phyloP scores from a whole-genome alignment of 2,797 vertebrate species.

The Rhinoraja longicauda region DNA sequence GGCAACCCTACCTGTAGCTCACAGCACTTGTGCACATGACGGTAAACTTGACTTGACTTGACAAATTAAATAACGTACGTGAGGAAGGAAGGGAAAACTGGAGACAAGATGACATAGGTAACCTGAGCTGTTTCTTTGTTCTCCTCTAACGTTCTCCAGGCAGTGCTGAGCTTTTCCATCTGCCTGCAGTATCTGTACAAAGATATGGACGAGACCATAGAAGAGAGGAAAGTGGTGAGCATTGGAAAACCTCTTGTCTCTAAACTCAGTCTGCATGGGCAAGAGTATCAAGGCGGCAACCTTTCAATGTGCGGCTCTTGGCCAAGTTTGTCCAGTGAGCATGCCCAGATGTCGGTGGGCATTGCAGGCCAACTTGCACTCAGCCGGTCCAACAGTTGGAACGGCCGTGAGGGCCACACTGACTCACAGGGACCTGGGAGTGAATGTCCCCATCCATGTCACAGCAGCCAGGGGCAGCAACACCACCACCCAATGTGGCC shows the following conservation, averaged over 20 bases:
- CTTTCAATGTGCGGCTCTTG: background rate
- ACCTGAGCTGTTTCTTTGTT: background rate
- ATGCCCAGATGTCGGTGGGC: background rate
- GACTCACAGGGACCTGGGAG: too few relatives aligned
- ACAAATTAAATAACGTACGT: background rate
- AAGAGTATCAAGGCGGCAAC: background rate
- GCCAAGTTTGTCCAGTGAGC: background rate
- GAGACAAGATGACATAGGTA: background rate
- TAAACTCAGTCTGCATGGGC: slow-evolving; percentile 65
- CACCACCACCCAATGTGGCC: background rate
- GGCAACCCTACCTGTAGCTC: too few relatives aligned
- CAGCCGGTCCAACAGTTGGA: slow-evolving; percentile 43
- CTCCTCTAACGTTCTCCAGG: slow-evolving; percentile 50
- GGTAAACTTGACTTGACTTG: background rate
- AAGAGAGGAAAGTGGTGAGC: slow-evolving; percentile 58
- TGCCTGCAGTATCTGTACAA: slow-evolving; percentile 71
- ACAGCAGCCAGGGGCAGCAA: background rate
- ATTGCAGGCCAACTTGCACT: slow-evolving; percentile 46
- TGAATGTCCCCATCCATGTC: background rate
- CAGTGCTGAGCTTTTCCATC: slow-evolving; percentile 65
- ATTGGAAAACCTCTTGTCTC: slow-evolving; percentile 77
- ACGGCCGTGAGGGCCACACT: background rate
- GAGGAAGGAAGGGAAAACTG: background rate
- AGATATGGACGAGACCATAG: slow-evolving; percentile 67
- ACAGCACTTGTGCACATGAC: too few relatives aligned